Evolutionary conservation across 2,797 vertebrate genomes (phyloP), one percentile per base, ranked within the genome.

Genomic region (Oophaga sylvatica): DNA sequence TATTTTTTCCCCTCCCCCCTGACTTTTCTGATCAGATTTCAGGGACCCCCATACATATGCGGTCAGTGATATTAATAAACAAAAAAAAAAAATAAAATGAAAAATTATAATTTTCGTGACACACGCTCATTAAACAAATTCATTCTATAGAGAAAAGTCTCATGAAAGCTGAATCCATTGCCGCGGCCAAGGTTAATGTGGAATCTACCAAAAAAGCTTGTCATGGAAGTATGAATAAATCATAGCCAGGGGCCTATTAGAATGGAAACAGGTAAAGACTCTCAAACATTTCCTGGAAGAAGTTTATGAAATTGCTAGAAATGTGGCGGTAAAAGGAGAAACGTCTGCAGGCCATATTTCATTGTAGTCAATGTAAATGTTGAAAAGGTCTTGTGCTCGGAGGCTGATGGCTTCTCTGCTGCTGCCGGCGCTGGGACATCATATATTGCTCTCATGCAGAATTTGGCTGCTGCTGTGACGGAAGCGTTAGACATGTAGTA

Each of bases 331-430:
- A 29, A 71, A 41, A 31, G 45, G 48, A 4, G 48, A 77, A n/a
- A 77, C 5, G 13, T 60, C 87, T 62, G 45, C 29, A 60, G 86
- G 86, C 81, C n/a, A 48, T 70, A 19, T 65, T 76, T 48, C 45
- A 67, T 77, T 77, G 76, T 67, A 87, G 29, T 78, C 60, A 17
- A 26, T 83, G 80, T 67, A 45, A 63, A 81, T 73, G 71, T 77
- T 60, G 57, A 31, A 67, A 76, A 57, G 70, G 86, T 87, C 79
- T n/a, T 31, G 26, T 29, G 65, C 22, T 75, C 48, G 8, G 29
- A 67, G 63, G 60, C 13, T 15, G 31, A 59, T 31, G 77, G 45
- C 80, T 78, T 70, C 20, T 41, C 67, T 22, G n/a, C 79, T 26
- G 85, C 65, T 71, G 22, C 67, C n/a, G 80, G 59, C 17, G 41